phyloP scores from a whole-genome alignment of 2,888 invertebrate species.

The Cabera pusaria region DNA sequence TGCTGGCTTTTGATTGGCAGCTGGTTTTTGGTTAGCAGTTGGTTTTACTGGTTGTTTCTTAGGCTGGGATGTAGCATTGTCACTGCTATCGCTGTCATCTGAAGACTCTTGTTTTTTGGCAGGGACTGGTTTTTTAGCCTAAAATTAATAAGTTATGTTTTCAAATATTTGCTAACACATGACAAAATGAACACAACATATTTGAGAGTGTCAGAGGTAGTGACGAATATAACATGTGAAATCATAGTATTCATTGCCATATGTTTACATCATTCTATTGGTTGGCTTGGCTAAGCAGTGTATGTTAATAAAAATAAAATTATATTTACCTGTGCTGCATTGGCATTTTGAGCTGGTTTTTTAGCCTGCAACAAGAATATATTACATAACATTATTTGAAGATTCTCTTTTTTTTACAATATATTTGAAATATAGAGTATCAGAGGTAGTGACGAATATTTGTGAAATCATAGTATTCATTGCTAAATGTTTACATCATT shows the following conservation, averaged over 20 bases:
- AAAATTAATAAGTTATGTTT: constrained; percentile 5
- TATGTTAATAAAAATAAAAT: neutral
- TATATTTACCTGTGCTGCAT: constrained; percentile 14
- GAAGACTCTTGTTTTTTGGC: constrained; percentile 44
- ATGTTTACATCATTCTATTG: constrained; percentile 20
- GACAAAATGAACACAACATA: neutral
- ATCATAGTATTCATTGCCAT: constrained; percentile 31
- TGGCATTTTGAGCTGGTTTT: constrained; percentile 13
- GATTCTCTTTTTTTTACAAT: too few relatives aligned
- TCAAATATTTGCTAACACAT: too few relatives aligned
- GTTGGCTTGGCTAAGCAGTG: too few relatives aligned
- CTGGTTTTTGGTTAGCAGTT: constrained; percentile 37
- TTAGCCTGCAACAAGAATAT: constrained; percentile 8
- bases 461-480: constrained; percentile 30
- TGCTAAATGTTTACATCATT: constrained; percentile 64
- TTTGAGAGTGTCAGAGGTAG: constrained; percentile 61
- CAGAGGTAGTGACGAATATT: constrained; percentile 74
- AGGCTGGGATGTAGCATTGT: constrained; percentile 40
- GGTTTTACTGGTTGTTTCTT: constrained; percentile 48
- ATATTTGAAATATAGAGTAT: too few relatives aligned
- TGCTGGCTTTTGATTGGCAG: too few relatives aligned
- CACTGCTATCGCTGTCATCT: constrained; percentile 49
- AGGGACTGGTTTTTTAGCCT: constrained; percentile 27
- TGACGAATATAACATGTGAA: constrained; percentile 55
- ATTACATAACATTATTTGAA: too few relatives aligned